Conservation (phyloP, 2,113 vertebrate genomes). For the Choloepus hoffmanni region DNA sequence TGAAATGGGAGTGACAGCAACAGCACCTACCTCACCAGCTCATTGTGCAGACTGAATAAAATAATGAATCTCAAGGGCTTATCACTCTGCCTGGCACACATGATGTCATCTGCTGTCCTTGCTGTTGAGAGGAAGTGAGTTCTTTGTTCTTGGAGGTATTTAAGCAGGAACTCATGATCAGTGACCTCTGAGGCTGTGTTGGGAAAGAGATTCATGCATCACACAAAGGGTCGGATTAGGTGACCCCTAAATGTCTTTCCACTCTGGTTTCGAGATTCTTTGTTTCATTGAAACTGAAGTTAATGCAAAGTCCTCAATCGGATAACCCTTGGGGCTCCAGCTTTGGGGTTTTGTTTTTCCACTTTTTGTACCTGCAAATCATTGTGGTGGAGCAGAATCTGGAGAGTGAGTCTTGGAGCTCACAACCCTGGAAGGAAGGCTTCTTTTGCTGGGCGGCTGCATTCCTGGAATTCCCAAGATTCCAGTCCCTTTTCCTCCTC, state of each 20-base stretch:
- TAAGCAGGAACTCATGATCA: constrained; percentile 34
- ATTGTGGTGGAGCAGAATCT: constrained; percentile 54
- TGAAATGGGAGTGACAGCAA: not conserved
- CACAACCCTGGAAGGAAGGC: constrained; percentile 69
- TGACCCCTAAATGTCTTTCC: constrained; percentile 61
- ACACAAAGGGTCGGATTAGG: constrained; percentile 58
- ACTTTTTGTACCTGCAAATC: constrained; percentile 75
- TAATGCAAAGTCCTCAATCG: constrained; percentile 7
- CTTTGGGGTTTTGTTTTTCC: constrained; percentile 78
- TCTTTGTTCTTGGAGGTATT: constrained; percentile 60
- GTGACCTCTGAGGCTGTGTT: not conserved
- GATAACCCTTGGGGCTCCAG: not conserved
- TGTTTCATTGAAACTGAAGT: constrained; percentile 47
- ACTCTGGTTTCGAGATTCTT: constrained; percentile 58
- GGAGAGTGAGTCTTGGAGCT: constrained; percentile 68
- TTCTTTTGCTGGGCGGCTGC: constrained; percentile 70
- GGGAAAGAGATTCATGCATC: constrained; percentile 33
- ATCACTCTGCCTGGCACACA: not conserved
- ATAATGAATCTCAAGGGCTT: not conserved
- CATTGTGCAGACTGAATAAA: not conserved
- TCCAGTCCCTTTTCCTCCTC: constrained; percentile 73
- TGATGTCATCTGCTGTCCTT: not conserved
- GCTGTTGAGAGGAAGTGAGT: constrained; percentile 36
- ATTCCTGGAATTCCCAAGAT: constrained; percentile 82
- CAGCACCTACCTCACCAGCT: not conserved